Evolutionary conservation across 1,140 invertebrate genomes (phyloP), one percentile per base, ranked within the genome.

Genomic region (Rhynchophorus ferrugineus): DNA sequence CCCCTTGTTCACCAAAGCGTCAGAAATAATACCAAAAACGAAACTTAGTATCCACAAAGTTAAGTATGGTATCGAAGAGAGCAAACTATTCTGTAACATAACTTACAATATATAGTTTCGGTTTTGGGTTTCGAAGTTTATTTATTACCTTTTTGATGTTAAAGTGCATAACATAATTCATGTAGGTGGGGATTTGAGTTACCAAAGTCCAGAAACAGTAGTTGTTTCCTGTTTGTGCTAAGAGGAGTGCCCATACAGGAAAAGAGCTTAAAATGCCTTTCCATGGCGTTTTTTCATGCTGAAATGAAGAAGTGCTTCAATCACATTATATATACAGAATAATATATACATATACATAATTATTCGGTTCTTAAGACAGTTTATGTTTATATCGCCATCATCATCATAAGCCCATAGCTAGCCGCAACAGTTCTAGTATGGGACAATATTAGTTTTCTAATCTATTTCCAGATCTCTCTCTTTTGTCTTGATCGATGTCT

Each of bases 171-270:
- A 95, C 82, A 44, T 81, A 78, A 13, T 83, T 83, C 77, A 98
- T 84, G 63, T 93, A 98, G 0, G 81, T 85, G 0, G 95, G 95
- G 56, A 97, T 83, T 70, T 93, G 83, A 0, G 89, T 92, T 24
- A 97, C 74, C 39, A 98, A 75, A 3, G 87, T 95, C 74, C 91
- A 95, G 63, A 89, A 92, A 1, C 90, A 90, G 91, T 90, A 97
- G 62, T 89, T 89, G 63, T 92, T 85, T 0, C 87, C 83, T 65
- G 87, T 85, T 62, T 96, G 89, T 0, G 79, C 80, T 1, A 90
- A 66, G 18, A 91, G 77, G 8, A 95, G 71, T 0, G 90, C 83
- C 84, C 84, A 91, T 52, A 95, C 81, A 0, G 91, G 86, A 3
- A 80, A 41, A 1, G 87, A 90, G 0, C 76, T 85, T 0, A 86